phyloP scores from a whole-genome alignment of 2,113 vertebrate genomes.

The Crotalus viridis region DNA sequence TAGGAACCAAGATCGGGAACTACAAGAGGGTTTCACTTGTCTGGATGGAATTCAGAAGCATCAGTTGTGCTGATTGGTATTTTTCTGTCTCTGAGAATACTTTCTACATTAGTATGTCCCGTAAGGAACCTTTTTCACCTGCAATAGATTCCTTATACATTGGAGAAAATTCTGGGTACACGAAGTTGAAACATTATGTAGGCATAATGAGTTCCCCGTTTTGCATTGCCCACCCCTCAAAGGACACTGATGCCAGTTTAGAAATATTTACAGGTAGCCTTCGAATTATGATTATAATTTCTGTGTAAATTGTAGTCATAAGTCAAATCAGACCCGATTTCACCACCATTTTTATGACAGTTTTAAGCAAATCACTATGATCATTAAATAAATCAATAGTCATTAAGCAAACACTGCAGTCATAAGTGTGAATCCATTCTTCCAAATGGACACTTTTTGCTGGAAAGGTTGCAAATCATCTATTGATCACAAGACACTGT shows the following conservation, averaged over 20 bases:
- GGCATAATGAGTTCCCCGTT: background rate
- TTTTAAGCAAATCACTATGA: background rate
- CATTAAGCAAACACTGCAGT: background rate
- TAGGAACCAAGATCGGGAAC: background rate
- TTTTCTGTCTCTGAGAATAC: background rate
- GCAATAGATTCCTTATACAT: background rate
- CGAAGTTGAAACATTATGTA: background rate
- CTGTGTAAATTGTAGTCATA: background rate
- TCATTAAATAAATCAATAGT: background rate
- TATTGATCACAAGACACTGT: background rate
- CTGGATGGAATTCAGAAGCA: background rate
- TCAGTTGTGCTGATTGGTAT: background rate
- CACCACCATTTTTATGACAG: background rate
- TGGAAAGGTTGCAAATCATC: background rate
- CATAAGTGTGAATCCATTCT: background rate
- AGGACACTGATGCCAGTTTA: background rate
- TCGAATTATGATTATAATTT: background rate
- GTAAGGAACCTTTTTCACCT: background rate
- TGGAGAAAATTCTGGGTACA: background rate
- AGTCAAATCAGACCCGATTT: background rate
- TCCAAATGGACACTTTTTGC: background rate
- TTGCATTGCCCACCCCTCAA: background rate
- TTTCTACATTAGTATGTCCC: background rate
- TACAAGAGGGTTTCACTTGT: background rate
- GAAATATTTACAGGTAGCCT: background rate